These are phyloP conservation scores for Pelvicachromis taeniatus DNA, from an alignment of 2,113 vertebrate species.

Conservation along the genomic window DNA sequence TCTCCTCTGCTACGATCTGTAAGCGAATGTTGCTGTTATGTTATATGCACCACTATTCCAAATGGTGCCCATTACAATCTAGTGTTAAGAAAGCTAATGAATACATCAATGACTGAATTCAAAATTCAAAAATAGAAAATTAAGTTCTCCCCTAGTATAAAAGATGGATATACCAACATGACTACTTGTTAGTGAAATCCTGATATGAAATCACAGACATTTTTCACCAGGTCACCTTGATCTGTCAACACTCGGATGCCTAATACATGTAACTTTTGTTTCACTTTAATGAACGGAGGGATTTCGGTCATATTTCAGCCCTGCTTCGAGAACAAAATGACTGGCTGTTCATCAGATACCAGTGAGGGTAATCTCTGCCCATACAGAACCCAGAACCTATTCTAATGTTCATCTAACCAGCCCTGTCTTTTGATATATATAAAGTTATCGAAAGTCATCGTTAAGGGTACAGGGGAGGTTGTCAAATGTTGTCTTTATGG, in stretches of 20 bases:
- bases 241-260: background rate
- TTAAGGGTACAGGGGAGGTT: background rate
- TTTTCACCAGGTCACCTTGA: background rate
- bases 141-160: background rate
- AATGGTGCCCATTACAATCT: background rate
- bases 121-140: background rate
- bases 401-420: background rate
- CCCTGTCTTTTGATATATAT: background rate
- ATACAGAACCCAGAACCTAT: background rate
- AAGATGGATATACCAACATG: background rate
- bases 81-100: background rate
- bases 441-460: rapidly evolving
- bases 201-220: background rate
- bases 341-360: background rate
- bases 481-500: background rate
- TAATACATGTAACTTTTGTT: background rate
- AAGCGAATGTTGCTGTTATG: background rate
- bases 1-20: background rate
- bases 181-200: background rate
- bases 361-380: background rate
- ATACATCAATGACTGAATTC: background rate
- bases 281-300: rapidly evolving
- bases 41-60: background rate
- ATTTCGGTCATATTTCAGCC: background rate
- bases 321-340: background rate